Base-by-base conservation (phyloP, 2,797 vertebrate species). In the Anguilla pacifica region DNA sequence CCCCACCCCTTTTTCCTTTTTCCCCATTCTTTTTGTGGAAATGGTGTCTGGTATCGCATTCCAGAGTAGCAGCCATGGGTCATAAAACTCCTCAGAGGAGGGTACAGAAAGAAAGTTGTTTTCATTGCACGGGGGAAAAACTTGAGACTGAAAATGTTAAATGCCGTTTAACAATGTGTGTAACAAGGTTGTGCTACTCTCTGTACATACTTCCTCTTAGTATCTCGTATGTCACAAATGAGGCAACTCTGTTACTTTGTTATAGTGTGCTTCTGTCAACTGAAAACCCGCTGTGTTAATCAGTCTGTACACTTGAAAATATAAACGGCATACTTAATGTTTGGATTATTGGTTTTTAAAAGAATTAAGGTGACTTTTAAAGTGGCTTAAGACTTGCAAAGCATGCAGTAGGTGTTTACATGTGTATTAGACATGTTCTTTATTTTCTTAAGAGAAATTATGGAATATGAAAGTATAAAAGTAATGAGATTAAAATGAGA, bases 41-140 rank as follows among this genome's bases (percentile, higher is more conserved):
- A 74, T 74, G 13, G 70, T 74, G 70, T 35, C 70, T 74, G 70
- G 70, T 74, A 39, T 74, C 31, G 31, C 70, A 74, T 74, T 74
- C 31, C 70, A 31, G 31, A 74, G 70, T 74, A 74, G 35, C 31
- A 15, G 70, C 70, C 31, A 74, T 39, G 70, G 70, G 70, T 74
- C 70, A 74, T 74, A 74, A 74, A 74, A 31, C 70, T 39, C 2
- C 28, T 39, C 70, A 74, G 28, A 35, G 70, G 70, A 74, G 28
- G 70, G 70, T 39, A 74, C 28, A 35, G 28, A 74, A 74, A 74
- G 70, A 35, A 15, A 35, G 70, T 35, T 74, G 11, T 74, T 74
- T 74, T 74, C 31, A 35, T 39, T 39, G 11, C 13, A 31, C 11
- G n/a, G 28, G 70, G 70, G 70, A 31, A 0, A 35, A 25, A n/a